phyloP scores from a whole-genome alignment of 1,140 invertebrate genomes.

The Propsilocerus akamusi region DNA sequence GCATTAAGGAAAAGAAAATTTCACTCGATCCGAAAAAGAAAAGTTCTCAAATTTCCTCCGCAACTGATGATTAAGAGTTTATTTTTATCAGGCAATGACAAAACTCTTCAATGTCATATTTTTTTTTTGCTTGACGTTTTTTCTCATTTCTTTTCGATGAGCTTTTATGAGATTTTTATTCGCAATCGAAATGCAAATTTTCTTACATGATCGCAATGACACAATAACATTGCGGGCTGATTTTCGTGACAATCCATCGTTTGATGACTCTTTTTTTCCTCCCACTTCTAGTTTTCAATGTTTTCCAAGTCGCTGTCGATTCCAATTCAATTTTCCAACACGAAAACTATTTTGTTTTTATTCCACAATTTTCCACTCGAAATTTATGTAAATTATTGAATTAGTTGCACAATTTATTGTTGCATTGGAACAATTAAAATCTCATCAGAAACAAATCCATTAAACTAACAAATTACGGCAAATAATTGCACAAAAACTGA shows the following conservation, averaged over 20 bases:
- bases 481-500: not conserved
- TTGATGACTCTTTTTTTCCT: no score
- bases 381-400: not conserved
- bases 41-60: no score
- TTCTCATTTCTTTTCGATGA: not conserved
- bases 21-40: not conserved
- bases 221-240: not conserved
- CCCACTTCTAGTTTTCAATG: no score
- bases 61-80: no score
- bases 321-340: not conserved
- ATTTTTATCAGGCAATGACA: no score
- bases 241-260: conserved; percentile 3
- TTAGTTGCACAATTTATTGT: not conserved
- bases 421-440: not conserved
- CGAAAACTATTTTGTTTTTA: not conserved
- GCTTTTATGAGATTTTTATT: not conserved
- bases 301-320: no score
- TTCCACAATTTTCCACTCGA: not conserved
- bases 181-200: not conserved
- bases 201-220: conserved; percentile 2
- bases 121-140: no score
- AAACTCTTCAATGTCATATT: no score
- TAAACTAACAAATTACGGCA: not conserved
- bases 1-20: not conserved
- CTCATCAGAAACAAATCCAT: not conserved